phyloP scores from a whole-genome alignment of 1,140 invertebrate genomes.

The Hesperophylax magnus region DNA sequence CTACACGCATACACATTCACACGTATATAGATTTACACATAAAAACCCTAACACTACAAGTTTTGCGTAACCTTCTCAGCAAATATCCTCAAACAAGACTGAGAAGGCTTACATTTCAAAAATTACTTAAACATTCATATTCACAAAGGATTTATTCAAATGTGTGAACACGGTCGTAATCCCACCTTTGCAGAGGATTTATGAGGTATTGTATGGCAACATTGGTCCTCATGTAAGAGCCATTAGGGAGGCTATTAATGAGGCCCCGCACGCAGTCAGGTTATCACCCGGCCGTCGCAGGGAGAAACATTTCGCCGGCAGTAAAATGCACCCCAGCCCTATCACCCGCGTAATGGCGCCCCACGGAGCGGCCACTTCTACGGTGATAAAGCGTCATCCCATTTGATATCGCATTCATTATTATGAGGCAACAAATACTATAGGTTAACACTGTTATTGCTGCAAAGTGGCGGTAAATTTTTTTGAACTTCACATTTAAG shows the following conservation, averaged over 20 bases:
- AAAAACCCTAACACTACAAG: too few relatives aligned
- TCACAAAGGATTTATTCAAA: conserved; percentile 1
- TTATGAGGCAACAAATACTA: too few relatives aligned
- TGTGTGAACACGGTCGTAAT: background rate
- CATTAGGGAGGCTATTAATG: conserved; percentile 6
- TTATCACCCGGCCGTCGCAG: conserved; percentile 3
- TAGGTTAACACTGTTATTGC: too few relatives aligned
- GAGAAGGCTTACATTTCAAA: too few relatives aligned
- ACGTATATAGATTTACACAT: too few relatives aligned
- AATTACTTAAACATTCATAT: too few relatives aligned
- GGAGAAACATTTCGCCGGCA: background rate
- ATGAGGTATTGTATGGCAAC: background rate
- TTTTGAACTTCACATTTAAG: too few relatives aligned
- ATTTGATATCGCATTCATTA: background rate
- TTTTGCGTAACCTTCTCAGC: too few relatives aligned
- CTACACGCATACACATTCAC: too few relatives aligned
- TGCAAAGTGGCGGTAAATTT: too few relatives aligned
- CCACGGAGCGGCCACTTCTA: background rate
- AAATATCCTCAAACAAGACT: too few relatives aligned
- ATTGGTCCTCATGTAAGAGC: background rate
- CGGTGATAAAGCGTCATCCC: background rate
- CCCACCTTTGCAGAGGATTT: background rate
- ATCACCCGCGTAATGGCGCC: background rate
- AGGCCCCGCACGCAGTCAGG: background rate
- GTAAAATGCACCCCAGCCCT: conserved; percentile 21